phyloP scores from a whole-genome alignment of 1,140 invertebrate genomes.

The Orchestia grillus region DNA sequence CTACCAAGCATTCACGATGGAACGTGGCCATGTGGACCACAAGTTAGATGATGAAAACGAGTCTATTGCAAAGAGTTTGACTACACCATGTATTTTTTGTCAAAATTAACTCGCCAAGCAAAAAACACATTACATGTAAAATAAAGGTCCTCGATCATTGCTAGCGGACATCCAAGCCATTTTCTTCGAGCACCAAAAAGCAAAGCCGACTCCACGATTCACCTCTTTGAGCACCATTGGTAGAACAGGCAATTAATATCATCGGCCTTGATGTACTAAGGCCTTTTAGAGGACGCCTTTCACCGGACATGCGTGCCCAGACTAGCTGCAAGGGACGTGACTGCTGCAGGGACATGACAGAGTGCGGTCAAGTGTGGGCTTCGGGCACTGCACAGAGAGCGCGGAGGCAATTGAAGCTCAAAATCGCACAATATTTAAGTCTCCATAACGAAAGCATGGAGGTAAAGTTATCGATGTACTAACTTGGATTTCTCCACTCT shows the following conservation, averaged over 20 bases:
- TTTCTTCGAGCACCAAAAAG: background rate
- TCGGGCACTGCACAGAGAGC: background rate
- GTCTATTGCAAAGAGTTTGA: background rate
- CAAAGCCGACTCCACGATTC: background rate
- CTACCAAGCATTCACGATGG: background rate
- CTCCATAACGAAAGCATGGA: background rate
- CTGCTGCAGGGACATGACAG: background rate
- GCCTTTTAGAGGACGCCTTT: background rate
- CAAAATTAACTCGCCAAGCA: background rate
- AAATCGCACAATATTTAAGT: background rate
- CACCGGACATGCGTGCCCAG: slow-evolving; percentile 5
- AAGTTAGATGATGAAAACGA: background rate
- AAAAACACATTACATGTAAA: background rate
- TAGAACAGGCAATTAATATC: slow-evolving; percentile 15
- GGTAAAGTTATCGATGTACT: background rate
- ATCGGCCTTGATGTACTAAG: slow-evolving; percentile 6
- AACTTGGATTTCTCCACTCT: background rate
- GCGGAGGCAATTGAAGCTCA: background rate
- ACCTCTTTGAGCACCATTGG: background rate
- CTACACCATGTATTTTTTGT: background rate
- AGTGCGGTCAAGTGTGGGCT: background rate
- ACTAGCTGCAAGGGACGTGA: background rate
- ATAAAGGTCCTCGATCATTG: background rate
- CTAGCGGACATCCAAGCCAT: background rate
- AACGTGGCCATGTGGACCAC: background rate